Percentiles rank a stretch among this genome's conserved stretches.
Conservation (phyloP, 1,140 invertebrate genomes). For the Plectus sambesii region DNA sequence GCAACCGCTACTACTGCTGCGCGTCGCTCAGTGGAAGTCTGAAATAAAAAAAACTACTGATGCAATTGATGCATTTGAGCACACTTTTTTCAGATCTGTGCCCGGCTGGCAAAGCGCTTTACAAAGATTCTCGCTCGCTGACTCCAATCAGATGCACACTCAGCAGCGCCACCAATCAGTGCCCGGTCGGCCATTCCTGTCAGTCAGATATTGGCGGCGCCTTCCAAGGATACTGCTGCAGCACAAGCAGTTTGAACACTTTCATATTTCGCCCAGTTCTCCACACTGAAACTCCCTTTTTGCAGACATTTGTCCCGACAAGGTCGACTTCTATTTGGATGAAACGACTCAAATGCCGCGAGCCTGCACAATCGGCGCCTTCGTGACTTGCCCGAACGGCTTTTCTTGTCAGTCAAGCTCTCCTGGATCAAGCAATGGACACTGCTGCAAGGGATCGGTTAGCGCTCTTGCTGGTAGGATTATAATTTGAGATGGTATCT, state of each 20-base stretch:
- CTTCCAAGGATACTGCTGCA: conserved; percentile 25
- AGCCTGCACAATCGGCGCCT: conserved; percentile 23
- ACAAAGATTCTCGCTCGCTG: conserved; percentile 13
- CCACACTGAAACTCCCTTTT: background rate
- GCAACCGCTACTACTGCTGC: conserved; percentile 27
- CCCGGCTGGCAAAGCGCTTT: conserved; percentile 19
- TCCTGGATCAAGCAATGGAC: conserved; percentile 19
- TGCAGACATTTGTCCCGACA: conserved; percentile 19
- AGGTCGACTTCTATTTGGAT: conserved; percentile 20
- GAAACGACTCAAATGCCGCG: conserved; percentile 20
- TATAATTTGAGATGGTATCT: too few relatives aligned
- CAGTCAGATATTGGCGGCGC: conserved; percentile 18
- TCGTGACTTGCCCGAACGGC: conserved; percentile 17
- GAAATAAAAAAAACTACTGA: background rate
- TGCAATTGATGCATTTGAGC: conserved; percentile 3
- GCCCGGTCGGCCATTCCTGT: conserved; percentile 21
- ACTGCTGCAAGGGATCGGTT: conserved; percentile 20
- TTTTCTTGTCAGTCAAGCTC: conserved; percentile 15
- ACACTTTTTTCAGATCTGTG: conserved; percentile 13
- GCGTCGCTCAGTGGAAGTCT: conserved; percentile 15
- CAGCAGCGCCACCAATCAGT: conserved; percentile 20
- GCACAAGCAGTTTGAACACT: conserved; percentile 18
- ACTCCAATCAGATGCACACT: conserved; percentile 20
- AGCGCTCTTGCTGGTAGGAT: too few relatives aligned
- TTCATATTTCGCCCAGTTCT: conserved; percentile 1